Base-by-base conservation (phyloP, 2,888 invertebrate species). In the Macrophya alboannulata region DNA sequence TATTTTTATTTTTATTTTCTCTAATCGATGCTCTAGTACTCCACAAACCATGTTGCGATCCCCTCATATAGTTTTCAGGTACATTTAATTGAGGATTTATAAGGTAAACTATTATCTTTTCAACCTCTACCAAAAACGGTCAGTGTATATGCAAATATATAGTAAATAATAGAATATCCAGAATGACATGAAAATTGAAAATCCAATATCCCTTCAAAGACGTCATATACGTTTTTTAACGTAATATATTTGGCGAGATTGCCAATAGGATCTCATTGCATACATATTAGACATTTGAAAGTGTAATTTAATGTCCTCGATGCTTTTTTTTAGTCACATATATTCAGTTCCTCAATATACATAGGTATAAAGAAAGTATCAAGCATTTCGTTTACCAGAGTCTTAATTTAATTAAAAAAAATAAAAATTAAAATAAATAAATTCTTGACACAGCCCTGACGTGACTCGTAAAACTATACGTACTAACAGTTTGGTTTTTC, bases 251-350 rank as follows among this genome's bases (percentile, higher is more conserved):
- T 62, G 21, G 21, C 12, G 45, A 25, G 8, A 71, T 71, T 71
- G 71, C 40, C 40, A 71, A 71, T 45, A 48, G 48, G 25, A 76
- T 76, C 76, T 76, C 43, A 48, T 76, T 48, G 76, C 48, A 45
- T 76, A 76, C 25, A 76, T 76, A 76, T 76, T 76, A 48, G 76
- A 48, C 1, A 48, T 76, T 76, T 48, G 31, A 76, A 76, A 48
- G 45, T 76, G 76, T 76, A 76, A 76, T 76, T 48, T 76, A 21
- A 76, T 48, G 48, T 76, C 25, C 12, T 21, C 10, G 45, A 25
- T 21, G 76, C 12, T 43, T 5, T 25, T 48, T 48, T 48, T 25
- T 12, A 4, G 4, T 62, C 25, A 10, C 15, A 5, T 71, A 12
- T 71, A 37, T 40, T 40, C 17, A 37, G 9, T 37, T 40, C 12